A percentile compares a stretch with the other conserved stretches of the same genome.
These are phyloP conservation scores for Meloidogyne hapla DNA, from an alignment of 1,140 invertebrate genomes.

Conservation along the genomic window DNA sequence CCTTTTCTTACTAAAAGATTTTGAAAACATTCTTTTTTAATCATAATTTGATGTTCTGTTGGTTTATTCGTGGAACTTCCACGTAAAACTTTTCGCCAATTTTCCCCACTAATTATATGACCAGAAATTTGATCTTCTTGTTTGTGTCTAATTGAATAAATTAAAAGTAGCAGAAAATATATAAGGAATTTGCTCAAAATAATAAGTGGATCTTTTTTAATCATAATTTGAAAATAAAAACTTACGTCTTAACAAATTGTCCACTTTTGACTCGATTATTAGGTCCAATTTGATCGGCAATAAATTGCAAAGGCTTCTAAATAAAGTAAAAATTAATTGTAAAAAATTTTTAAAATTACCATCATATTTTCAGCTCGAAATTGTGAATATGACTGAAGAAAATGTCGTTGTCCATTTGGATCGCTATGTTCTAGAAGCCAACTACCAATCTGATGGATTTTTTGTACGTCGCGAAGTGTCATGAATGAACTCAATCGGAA, in stretches of 20 bases:
- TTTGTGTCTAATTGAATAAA: not conserved
- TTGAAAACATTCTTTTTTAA: not conserved
- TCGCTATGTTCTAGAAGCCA: constrained; percentile 48
- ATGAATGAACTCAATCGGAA: constrained; percentile 42
- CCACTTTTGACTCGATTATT: constrained; percentile 34
- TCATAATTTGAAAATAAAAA: constrained; percentile 9
- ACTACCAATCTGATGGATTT: constrained; percentile 43
- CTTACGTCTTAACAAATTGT: constrained; percentile 44
- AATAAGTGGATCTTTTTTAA: too few relatives aligned
- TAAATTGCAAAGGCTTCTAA: constrained; percentile 29
- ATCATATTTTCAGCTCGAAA: constrained; percentile 54
- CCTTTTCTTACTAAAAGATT: not conserved
- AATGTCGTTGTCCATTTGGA: constrained; percentile 34
- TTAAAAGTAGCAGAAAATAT: not conserved
- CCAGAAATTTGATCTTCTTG: not conserved
- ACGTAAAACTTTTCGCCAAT: constrained; percentile 7
- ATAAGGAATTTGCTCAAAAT: not conserved
- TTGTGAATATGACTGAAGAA: constrained; percentile 37
- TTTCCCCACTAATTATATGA: constrained; percentile 10
- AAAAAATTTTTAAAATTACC: not conserved
- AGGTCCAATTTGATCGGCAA: constrained; percentile 48
- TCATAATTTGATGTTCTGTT: not conserved
- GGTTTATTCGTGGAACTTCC: not conserved
- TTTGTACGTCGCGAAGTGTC: constrained; percentile 49
- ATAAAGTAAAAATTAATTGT: not conserved